Evolutionary conservation across 2,888 invertebrate genomes (phyloP), one percentile per base, ranked within the genome.

Genomic region (Timandra comae): DNA sequence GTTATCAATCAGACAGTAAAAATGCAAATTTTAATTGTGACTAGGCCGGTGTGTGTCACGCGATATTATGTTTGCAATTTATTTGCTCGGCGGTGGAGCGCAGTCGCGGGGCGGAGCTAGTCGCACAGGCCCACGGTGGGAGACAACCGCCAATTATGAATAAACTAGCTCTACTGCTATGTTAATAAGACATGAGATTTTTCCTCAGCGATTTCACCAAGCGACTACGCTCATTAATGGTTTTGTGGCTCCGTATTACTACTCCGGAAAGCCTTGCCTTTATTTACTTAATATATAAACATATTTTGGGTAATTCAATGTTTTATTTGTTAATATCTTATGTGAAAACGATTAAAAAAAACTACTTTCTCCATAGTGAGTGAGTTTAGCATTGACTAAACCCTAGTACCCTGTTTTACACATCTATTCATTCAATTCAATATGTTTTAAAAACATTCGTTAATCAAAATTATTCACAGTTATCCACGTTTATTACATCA

Each of bases 1-100:
- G 72, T 76, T 77, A 82, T 81, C 80, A 81, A 82, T 82, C 78
- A 80, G 62, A 67, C 53, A 54, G 59, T 69, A 62, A 57, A 72
- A 78, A 82, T 82, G 80, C 76, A 78, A 82, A 81, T 84, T 76
- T 79, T 77, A 82, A 81, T 81, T 78, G 78, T 79, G 47, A 54
- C 51, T 46, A 51, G 56, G 56, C 61, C 63, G 63, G 65, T 63
- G 63, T 59, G 51, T 65, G 69, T 75, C 70, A 63, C 64, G 46
- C 52, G 61, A 55, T 76, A 74, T 79, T 78, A 79, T 70, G 67
- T 61, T 64, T 49, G 65, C 71, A 69, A 77, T 78, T 71, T 75
- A 75, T 79, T 73, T 65, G 59, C 61, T 50, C 59, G 55, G 51
- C 49, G 47, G 46, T 46, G 57, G 58, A 55, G 61, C 61, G 56